A percentile compares a stretch with the other conserved stretches of the same genome.
phyloP scores from a whole-genome alignment of 2,113 vertebrate species.

The Parus major region DNA sequence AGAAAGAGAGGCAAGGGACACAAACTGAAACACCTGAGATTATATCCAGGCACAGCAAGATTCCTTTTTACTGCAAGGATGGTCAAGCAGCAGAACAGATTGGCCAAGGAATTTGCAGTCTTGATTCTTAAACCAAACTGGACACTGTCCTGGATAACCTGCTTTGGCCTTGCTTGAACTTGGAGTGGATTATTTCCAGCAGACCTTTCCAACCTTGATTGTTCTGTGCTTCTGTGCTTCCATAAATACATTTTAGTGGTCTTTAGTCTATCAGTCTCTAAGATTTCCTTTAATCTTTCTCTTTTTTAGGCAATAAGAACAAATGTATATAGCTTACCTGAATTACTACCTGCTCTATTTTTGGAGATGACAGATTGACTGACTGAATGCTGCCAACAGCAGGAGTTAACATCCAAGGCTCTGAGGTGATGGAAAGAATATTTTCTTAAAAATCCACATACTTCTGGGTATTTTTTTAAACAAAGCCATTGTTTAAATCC shows the following conservation, averaged over 20 bases:
- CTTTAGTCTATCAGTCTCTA: not conserved
- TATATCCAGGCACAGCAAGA: not conserved
- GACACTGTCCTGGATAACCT: not conserved
- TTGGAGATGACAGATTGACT: not conserved
- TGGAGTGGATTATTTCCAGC: not conserved
- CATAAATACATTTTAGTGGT: not conserved
- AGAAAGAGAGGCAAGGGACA: not conserved
- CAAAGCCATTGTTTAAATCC: not conserved
- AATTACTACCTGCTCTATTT: not conserved
- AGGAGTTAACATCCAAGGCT: not conserved
- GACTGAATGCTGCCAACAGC: not conserved
- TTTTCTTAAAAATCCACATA: not conserved
- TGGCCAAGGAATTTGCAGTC: not conserved
- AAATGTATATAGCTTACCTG: not conserved
- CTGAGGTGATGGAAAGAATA: not conserved
- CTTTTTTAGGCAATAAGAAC: not conserved
- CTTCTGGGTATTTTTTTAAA: not conserved
- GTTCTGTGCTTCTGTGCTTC: not conserved
- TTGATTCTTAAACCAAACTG: accelerated
- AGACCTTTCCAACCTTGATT: not conserved
- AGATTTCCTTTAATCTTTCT: not conserved
- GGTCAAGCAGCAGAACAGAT: not conserved
- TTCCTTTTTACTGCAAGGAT: not conserved
- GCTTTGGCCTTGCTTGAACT: not conserved
- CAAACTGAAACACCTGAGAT: not conserved